Evolutionary conservation across 2,797 vertebrate genomes (phyloP).

Genomic region (Cuniculus paca): DNA sequence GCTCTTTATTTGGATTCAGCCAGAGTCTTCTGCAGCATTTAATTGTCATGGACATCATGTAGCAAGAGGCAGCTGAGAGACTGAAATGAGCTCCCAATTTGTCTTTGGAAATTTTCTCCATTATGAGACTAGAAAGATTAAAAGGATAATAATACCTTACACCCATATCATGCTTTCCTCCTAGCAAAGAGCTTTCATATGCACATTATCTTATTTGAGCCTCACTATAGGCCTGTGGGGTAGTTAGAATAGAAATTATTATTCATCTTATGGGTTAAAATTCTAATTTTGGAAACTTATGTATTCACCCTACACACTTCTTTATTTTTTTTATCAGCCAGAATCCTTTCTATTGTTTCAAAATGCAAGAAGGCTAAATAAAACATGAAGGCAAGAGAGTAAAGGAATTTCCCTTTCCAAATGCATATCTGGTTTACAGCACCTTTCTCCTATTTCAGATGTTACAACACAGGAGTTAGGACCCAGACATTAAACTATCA

Average conservation of each 20-base stretch:
- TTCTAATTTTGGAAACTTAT: neutral
- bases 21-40: constrained; percentile 34
- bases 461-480: neutral
- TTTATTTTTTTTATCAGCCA: neutral
- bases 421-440: neutral
- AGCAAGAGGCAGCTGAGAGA: constrained; percentile 75
- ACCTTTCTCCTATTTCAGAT: neutral
- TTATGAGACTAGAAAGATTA: constrained; percentile 82
- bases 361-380: constrained; percentile 35
- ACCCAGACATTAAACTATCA: neutral
- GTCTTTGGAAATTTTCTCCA: constrained; percentile 80
- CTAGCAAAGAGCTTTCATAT: constrained; percentile 49
- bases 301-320: neutral
- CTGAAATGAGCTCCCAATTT: constrained; percentile 77
- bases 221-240: neutral
- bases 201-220: constrained; percentile 68
- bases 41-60: constrained; percentile 75
- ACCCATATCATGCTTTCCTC: constrained; percentile 42
- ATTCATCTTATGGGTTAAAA: constrained; percentile 35
- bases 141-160: constrained; percentile 79
- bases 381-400: neutral
- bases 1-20: constrained; percentile 67
- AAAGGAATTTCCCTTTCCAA: neutral
- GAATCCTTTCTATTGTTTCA: constrained; percentile 1
- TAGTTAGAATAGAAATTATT: constrained; percentile 63